Evolutionary conservation across 2,888 invertebrate species (phyloP), one percentile per base, ranked within the genome.

Genomic region (Scelioninae gen. 1): DNA sequence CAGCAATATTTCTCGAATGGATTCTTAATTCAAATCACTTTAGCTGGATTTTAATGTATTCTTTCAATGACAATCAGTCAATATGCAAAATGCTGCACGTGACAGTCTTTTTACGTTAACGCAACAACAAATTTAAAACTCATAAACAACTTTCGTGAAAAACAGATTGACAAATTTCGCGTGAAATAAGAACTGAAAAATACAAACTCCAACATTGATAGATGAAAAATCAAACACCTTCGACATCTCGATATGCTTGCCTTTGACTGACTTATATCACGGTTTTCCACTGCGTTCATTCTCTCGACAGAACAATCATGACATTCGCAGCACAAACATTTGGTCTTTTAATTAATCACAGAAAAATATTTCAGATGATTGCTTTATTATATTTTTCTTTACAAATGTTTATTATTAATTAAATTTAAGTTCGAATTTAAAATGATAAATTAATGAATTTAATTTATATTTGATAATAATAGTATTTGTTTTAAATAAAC

Each of bases 201-300:
- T 51, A 5, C 43, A 6, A 40, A n/a, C 49, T 15, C 31, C n/a
- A 60, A 60, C 71, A 51, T 29, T 71, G 60, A 60, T 71, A 60
- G 47, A 71, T 71, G 71, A 71, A 71, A 71, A 60, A 60, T 60
- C 71, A 60, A 60, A 51, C 38, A 13, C 40, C 31, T 40, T 60
- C 40, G 60, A 71, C 71, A 58, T 49, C 9, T 71, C 69, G 13
- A 49, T 58, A 49, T 58, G 40, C 31, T 34, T 60, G 51, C 49
- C 16, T 69, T 69, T 69, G 69, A 69, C 56, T 69, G 69, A 69
- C 47, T 69, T 69, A 69, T 71, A 71, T 58, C 71, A 40, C 40
- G 38, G 29, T 49, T 49, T 71, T 71, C 16, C 58, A 58, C 58
- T 58, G 45, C 58, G 16, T 8, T 16, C 53, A 53, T 53, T 66